phyloP scores from a whole-genome alignment of 2,797 vertebrate genomes.

The Scolopax bukidnonensis region DNA sequence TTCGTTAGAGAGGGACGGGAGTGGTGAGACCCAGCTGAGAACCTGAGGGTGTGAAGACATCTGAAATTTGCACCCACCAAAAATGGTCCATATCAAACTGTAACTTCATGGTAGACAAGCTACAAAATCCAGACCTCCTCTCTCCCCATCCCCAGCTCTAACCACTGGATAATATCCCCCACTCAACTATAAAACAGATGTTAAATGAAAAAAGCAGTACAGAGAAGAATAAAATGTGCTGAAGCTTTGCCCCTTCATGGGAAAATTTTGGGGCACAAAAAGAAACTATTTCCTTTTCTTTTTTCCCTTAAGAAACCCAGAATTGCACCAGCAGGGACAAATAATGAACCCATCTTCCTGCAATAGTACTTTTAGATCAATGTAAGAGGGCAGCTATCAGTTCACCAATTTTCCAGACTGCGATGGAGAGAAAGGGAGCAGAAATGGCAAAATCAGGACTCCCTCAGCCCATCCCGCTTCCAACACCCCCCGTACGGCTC shows the following conservation, averaged over 20 bases:
- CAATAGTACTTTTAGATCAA: not conserved
- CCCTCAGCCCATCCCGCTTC: not conserved
- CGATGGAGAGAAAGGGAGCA: not conserved
- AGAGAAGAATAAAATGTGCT: not conserved
- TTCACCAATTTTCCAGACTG: not conserved
- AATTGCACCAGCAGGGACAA: not conserved
- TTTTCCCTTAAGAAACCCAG: not conserved
- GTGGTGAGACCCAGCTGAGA: not conserved
- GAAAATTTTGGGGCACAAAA: not conserved
- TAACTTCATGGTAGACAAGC: not conserved
- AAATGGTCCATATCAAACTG: not conserved
- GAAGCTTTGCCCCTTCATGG: not conserved
- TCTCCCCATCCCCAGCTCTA: accelerated
- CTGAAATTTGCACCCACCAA: not conserved
- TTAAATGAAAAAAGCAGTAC: not conserved
- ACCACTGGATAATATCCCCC: not conserved
- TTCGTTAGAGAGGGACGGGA: not conserved
- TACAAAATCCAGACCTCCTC: not conserved
- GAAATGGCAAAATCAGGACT: not conserved
- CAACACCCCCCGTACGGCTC: not conserved
- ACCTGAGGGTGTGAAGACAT: not conserved
- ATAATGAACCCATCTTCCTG: not conserved
- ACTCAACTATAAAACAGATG: not conserved
- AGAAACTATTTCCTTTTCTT: not conserved
- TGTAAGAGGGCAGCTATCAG: not conserved